Percentiles rank a stretch among this genome's conserved stretches.
Evolutionary conservation across 1,140 invertebrate genomes (phyloP).

Genomic region (Maconellicoccus hirsutus): DNA sequence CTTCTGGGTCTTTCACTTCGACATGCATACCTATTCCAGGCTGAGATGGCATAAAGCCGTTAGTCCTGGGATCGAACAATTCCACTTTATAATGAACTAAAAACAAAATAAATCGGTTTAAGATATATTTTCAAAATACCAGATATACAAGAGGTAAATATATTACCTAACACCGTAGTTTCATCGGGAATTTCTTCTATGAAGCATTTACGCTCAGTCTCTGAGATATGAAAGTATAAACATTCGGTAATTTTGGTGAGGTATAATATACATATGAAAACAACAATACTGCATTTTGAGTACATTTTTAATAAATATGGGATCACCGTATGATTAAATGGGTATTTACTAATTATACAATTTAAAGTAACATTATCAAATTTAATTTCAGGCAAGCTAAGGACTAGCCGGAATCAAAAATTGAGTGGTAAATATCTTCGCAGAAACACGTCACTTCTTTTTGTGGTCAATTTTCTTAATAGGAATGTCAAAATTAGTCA

Average conservation of each 20-base stretch:
- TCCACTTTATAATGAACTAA: constrained; percentile 96
- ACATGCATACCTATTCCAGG: constrained; percentile 98
- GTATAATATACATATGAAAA: not conserved
- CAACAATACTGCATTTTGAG: not conserved
- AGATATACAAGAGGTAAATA: not conserved
- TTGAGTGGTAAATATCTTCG: not conserved
- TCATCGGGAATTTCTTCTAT: constrained; percentile 99
- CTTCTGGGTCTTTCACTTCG: constrained; percentile 91
- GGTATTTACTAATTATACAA: not conserved
- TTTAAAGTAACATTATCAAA: not conserved
- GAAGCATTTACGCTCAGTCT: constrained; percentile 98
- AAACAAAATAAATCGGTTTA: no score
- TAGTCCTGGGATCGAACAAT: constrained; percentile 79
- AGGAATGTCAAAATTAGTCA: no score
- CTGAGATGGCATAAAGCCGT: constrained; percentile 79
- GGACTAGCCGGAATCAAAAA: not conserved
- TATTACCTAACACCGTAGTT: constrained; percentile 92
- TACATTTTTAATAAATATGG: not conserved
- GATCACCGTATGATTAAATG: not conserved
- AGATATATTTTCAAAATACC: not conserved
- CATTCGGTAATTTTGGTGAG: constrained; percentile 4
- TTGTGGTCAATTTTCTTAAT: no score
- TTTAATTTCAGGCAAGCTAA: not conserved
- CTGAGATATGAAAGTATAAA: constrained; percentile 96
- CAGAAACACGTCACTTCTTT: not conserved